These are phyloP conservation scores for Himantopus leucocephalus DNA, from an alignment of 2,113 vertebrate genomes.

Conservation along the genomic window DNA sequence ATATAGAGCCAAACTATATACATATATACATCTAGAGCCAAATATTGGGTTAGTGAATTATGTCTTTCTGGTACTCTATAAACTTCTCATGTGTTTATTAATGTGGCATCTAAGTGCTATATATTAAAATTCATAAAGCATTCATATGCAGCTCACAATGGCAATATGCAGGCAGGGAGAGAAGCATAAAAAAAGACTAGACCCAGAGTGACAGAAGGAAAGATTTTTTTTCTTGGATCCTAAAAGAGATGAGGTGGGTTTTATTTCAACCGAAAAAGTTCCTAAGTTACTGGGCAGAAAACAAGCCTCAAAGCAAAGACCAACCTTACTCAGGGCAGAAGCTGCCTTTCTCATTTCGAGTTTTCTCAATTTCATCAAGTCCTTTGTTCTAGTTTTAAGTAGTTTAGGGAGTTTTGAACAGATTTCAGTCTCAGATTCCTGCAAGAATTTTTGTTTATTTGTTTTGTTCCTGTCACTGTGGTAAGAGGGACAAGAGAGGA, in stretches of 20 bases:
- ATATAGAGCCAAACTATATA: neutral
- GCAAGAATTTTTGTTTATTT: neutral
- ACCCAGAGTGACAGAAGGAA: neutral
- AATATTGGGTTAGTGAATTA: neutral
- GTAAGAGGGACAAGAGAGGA: neutral
- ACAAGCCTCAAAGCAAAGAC: neutral
- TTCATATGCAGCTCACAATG: neutral
- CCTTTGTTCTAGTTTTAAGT: neutral
- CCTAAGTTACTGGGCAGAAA: neutral
- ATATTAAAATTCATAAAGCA: neutral
- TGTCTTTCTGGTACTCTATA: neutral
- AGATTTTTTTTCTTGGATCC: neutral
- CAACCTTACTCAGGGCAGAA: neutral
- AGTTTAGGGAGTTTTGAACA: neutral
- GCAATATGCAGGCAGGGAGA: neutral
- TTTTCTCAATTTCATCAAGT: neutral
- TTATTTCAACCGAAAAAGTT: neutral
- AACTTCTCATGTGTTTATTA: neutral
- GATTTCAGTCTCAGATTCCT: neutral
- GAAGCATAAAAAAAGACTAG: neutral
- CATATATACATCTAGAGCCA: neutral
- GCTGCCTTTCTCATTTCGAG: neutral
- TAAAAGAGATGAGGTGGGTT: neutral
- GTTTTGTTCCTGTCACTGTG: neutral
- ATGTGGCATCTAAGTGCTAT: neutral